These are phyloP conservation scores for Eumacrocentrus americanus DNA, from an alignment of 2,888 invertebrate species.

Conservation along the genomic window DNA sequence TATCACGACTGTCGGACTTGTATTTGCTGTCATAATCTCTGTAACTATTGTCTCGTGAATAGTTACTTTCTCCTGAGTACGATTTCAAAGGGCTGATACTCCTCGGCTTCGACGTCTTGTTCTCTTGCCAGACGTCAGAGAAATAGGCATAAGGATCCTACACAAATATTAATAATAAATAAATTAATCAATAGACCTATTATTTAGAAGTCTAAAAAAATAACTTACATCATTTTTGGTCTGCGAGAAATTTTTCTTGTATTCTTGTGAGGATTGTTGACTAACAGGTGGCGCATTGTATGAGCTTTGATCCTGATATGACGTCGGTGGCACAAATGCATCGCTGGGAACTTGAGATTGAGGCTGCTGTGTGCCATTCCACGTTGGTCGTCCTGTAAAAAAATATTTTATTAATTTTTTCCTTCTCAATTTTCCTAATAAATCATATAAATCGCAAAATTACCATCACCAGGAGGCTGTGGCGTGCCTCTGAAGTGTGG, in stretches of 20 bases:
- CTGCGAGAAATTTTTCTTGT: conserved; percentile 47
- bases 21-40: conserved; percentile 49
- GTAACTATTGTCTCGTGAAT: conserved; percentile 48
- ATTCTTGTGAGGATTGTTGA: conserved; percentile 38
- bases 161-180: conserved; percentile 23
- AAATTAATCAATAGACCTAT: not conserved
- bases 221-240: conserved; percentile 55
- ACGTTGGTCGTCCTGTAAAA: conserved; percentile 46
- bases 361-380: conserved; percentile 49
- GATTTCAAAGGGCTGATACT: conserved; percentile 42
- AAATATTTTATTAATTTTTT: conserved; percentile 2
- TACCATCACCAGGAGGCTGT: conserved; percentile 66
- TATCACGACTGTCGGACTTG: conserved; percentile 50
- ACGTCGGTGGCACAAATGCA: conserved; percentile 39
- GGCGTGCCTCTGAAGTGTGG: conserved; percentile 71
- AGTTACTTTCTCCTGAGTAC: conserved; percentile 48
- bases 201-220: conserved; percentile 14
- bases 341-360: conserved; percentile 36
- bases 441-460: too few relatives aligned
- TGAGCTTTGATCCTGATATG: conserved; percentile 45
- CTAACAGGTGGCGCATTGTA: conserved; percentile 42
- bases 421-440: too few relatives aligned
- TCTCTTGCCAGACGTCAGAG: conserved; percentile 60
- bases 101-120: conserved; percentile 49
- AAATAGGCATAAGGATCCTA: conserved; percentile 59